These are phyloP conservation scores for Tachuris rubrigastra DNA, from an alignment of 2,113 vertebrate genomes.

Conservation along the genomic window DNA sequence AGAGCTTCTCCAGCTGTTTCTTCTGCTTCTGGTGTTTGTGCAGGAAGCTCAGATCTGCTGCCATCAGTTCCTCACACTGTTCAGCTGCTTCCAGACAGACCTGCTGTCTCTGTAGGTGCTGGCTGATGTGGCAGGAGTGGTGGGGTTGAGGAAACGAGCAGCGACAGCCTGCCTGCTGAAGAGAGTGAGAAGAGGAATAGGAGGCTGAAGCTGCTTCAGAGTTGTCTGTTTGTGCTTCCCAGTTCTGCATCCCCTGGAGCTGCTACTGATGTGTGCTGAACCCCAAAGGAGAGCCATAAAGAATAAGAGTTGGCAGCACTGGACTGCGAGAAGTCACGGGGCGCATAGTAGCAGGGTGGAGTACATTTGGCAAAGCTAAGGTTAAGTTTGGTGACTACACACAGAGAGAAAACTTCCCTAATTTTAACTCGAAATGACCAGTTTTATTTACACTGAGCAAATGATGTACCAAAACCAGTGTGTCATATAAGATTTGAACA, in stretches of 20 bases:
- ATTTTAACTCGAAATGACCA: neutral
- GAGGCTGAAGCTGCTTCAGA: neutral
- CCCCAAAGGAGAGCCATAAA: neutral
- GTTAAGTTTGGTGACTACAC: accelerated
- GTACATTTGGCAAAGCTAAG: neutral
- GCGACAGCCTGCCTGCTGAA: neutral
- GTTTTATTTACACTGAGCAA: neutral
- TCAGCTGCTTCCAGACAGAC: neutral
- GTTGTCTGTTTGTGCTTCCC: neutral
- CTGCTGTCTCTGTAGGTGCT: neutral
- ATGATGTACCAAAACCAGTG: neutral
- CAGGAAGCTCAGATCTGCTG: neutral
- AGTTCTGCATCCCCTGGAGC: neutral
- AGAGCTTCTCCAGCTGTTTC: neutral
- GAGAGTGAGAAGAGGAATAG: neutral
- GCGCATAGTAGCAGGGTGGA: neutral
- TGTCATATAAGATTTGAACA: accelerated
- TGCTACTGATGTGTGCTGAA: neutral
- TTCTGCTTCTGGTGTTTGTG: neutral
- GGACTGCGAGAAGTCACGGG: neutral
- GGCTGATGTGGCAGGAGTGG: neutral
- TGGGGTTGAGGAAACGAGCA: neutral
- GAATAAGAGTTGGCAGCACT: neutral
- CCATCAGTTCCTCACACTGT: accelerated
- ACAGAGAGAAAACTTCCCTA: neutral